Conservation (phyloP, 2,888 invertebrate species). For the Branchinecta sandiegonensis region DNA sequence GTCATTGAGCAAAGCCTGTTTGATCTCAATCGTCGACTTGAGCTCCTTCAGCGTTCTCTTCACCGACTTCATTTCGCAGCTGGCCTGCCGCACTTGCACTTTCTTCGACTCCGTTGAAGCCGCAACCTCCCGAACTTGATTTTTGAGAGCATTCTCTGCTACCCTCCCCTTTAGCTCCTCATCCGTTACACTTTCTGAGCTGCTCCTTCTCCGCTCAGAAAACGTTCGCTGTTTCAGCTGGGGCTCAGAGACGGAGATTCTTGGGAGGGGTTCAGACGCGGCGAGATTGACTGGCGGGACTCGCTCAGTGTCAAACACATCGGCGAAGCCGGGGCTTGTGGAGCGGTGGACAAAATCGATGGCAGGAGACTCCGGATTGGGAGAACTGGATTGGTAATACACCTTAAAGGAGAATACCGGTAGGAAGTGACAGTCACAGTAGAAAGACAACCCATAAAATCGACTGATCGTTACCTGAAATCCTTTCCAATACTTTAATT, state of each 20-base stretch:
- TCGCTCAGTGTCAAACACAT: neutral
- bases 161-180: neutral
- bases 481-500: too few species aligned
- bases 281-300: neutral
- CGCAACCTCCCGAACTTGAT: conserved; percentile 2
- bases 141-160: neutral
- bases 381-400: too few species aligned
- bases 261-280: conserved; percentile 9
- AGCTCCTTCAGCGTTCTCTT: conserved; percentile 56
- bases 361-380: too few species aligned
- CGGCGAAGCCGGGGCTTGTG: neutral
- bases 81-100: conserved; percentile 19
- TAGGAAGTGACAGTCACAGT: too few species aligned
- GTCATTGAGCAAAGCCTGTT: conserved; percentile 31
- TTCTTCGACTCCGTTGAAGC: conserved; percentile 20
- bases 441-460: too few species aligned
- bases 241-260: neutral
- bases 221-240: neutral
- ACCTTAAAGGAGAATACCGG: too few species aligned
- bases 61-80: conserved; percentile 45
- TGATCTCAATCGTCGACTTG: conserved; percentile 50
- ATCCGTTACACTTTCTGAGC: conserved; percentile 2
- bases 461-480: too few species aligned
- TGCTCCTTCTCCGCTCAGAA: conserved; percentile 2
- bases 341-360: neutral